These are phyloP conservation scores for Saturnia pavonia DNA, from an alignment of 2,888 invertebrate species.

Conservation along the genomic window DNA sequence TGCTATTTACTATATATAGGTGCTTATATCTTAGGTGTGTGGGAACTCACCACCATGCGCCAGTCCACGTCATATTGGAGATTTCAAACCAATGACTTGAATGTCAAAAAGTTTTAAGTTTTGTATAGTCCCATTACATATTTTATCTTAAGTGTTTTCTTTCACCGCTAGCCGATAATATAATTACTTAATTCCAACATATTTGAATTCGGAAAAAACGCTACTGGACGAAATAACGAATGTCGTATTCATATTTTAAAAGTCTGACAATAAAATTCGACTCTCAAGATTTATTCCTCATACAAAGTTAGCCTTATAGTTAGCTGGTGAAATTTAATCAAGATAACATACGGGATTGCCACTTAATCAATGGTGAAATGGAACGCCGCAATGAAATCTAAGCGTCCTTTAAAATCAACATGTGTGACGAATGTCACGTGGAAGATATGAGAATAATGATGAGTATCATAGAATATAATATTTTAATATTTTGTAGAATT, in stretches of 20 bases:
- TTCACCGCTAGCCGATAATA: neutral
- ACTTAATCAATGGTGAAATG: neutral
- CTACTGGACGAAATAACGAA: neutral
- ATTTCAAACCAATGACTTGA: no score
- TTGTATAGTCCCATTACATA: neutral
- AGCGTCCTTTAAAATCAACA: neutral
- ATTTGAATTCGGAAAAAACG: neutral
- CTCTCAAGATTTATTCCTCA: neutral
- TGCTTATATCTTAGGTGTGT: no score
- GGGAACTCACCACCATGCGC: no score
- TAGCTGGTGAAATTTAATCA: neutral
- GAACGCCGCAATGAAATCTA: neutral
- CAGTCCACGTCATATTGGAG: no score
- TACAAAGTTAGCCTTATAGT: neutral
- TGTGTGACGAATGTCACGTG: neutral
- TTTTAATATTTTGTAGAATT: neutral
- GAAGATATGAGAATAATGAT: neutral
- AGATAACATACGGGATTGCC: neutral
- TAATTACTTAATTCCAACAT: neutral
- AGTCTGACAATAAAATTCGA: neutral
- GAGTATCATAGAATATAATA: neutral
- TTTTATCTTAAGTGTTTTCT: no score
- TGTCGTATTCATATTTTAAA: neutral
- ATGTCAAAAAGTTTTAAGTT: neutral
- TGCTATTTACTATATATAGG: neutral